A percentile compares a stretch with the other conserved stretches of the same genome.
phyloP scores from a whole-genome alignment of 2,888 invertebrate genomes.

The Trissolcus japonicus region DNA sequence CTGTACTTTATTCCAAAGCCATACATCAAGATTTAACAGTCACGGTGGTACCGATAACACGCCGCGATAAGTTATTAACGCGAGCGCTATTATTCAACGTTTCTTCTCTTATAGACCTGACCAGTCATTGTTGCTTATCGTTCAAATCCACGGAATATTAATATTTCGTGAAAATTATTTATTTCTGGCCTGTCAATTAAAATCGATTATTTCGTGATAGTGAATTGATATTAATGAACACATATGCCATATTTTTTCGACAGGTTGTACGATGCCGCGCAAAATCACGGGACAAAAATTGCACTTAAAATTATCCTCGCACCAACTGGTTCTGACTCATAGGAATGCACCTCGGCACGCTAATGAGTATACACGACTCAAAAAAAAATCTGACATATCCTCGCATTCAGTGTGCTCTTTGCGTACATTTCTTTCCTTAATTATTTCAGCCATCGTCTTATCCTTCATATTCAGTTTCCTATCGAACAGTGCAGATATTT shows the following conservation, averaged over 20 bases:
- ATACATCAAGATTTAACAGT: constrained; percentile 56
- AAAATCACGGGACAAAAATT: constrained; percentile 15
- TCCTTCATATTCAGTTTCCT: too few species aligned
- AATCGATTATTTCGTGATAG: constrained; percentile 21
- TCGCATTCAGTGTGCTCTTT: constrained; percentile 17
- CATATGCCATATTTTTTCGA: constrained; percentile 15
- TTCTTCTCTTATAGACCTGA: constrained; percentile 8
- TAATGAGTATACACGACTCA: constrained; percentile 30
- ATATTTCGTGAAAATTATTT: constrained; percentile 40
- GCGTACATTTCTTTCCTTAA: constrained; percentile 24
- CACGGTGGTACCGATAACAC: constrained; percentile 48
- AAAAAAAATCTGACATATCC: constrained; percentile 21
- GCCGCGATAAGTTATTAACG: constrained; percentile 52
- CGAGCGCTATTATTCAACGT: constrained; percentile 40
- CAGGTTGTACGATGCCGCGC: constrained; percentile 10
- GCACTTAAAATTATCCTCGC: constrained; percentile 23
- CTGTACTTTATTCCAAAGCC: constrained; percentile 51
- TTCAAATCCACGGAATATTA: constrained; percentile 35
- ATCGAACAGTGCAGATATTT: too few species aligned
- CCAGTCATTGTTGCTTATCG: constrained; percentile 45
- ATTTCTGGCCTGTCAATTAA: constrained; percentile 28
- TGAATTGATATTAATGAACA: constrained; percentile 30
- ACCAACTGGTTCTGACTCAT: constrained; percentile 32
- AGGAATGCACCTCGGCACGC: constrained; percentile 35
- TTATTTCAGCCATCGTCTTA: not conserved